Evolutionary conservation across 2,797 vertebrate species (phyloP), one percentile per base, ranked within the genome.

Genomic region (Salarias fasciatus): DNA sequence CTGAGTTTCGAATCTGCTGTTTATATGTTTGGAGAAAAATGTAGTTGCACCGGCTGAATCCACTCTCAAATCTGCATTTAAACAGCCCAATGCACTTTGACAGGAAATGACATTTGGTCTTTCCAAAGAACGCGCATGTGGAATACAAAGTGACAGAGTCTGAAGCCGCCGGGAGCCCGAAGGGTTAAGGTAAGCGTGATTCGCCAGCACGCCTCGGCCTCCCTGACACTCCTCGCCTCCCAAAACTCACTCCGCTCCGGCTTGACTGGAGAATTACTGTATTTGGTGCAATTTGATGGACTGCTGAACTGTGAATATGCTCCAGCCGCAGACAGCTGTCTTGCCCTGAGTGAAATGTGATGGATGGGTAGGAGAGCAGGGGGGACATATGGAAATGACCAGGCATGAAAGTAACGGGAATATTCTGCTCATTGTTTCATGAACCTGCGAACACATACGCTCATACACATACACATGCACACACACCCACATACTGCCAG

Each of bases 221-320:
- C 72, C 55, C 53, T 83, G 73, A 80, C 48, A 24, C 42, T 44
- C 18, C 54, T 65, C 36, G 72, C 46, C 63, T 64, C 72, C 54
- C 51, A 82, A 70, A 79, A 46, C 53, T 53, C 61, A 29, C 63
- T 52, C 48, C 67, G 43, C 53, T 76, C 69, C 60, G 69, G 83
- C 77, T 80, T 85, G 80, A 91, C 81, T 87, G 79, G 77, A 79
- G 84, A 86, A 86, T 86, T 77, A 82, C 82, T 82, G 85, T 86
- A 90, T 89, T 90, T 85, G 86, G 85, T 89, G 80, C 83, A 91
- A 89, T 93, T 91, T 92, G 91, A 92, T 90, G 90, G 86, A 86
- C 90, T 91, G 90, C 81, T 92, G 89, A 89, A 89, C 89, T 91
- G 89, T 92, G 91, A 92, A 90, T 91, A 88, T 88, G 88, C 86